Percentiles rank a stretch among this genome's conserved stretches.
phyloP scores from a whole-genome alignment of 2,113 vertebrate species.

The Neotragus moschatus region DNA sequence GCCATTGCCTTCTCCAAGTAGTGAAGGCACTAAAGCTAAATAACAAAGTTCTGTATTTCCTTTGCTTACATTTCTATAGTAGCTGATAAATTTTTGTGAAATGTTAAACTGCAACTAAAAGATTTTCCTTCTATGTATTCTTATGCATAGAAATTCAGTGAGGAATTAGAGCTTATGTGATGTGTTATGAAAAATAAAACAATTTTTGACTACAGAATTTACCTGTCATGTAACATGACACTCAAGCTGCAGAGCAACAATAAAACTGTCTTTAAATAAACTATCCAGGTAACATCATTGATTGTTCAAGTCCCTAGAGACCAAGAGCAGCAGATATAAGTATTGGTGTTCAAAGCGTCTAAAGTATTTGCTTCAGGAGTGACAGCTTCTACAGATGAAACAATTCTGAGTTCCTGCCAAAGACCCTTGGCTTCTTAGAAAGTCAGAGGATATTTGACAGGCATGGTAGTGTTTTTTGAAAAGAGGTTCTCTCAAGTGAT shows the following conservation, averaged over 20 bases:
- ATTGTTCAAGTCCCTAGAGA: conserved; percentile 64
- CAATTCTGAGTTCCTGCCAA: conserved; percentile 36
- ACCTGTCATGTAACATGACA: neutral
- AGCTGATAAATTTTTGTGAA: conserved; percentile 2
- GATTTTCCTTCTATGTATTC: neutral
- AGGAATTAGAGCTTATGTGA: neutral
- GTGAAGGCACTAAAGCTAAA: neutral
- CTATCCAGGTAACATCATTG: conserved; percentile 46
- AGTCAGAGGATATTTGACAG: conserved; percentile 47
- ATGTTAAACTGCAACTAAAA: neutral
- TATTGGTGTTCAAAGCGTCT: conserved; percentile 55
- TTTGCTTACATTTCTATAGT: neutral
- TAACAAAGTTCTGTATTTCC: neutral
- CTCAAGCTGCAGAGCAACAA: conserved; percentile 53
- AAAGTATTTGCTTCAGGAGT: conserved; percentile 62
- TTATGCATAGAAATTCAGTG: neutral
- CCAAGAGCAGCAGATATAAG: conserved; percentile 52
- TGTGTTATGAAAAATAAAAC: conserved; percentile 34
- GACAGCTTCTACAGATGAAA: conserved; percentile 60
- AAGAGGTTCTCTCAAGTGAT: conserved; percentile 25
- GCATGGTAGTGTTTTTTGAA: neutral
- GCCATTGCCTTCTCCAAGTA: no score
- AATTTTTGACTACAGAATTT: conserved; percentile 33
- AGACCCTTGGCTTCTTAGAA: conserved; percentile 43
- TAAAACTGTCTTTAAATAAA: conserved; percentile 68